phyloP scores from a whole-genome alignment of 2,113 vertebrate genomes.

The Hemichromis elongatus region DNA sequence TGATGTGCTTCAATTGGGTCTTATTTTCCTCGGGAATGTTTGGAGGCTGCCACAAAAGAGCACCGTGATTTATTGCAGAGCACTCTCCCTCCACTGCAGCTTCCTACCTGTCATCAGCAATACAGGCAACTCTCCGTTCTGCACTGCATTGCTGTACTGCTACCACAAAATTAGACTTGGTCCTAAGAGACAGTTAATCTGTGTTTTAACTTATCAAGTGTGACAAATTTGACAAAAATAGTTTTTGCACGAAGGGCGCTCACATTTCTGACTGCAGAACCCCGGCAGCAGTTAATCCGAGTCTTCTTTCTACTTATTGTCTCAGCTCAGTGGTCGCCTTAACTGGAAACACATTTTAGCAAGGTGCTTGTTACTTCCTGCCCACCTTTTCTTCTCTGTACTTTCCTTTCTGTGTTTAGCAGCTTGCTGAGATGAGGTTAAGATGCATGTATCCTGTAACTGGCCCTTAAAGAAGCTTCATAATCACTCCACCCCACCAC shows the following conservation, averaged over 20 bases:
- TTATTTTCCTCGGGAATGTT: slow-evolving; percentile 15
- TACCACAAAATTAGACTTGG: background rate
- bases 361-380: background rate
- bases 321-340: background rate
- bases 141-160: slow-evolving; percentile 49
- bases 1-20: slow-evolving; percentile 8
- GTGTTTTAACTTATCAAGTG: background rate
- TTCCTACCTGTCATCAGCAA: slow-evolving; percentile 50
- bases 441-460: background rate
- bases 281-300: background rate
- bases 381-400: background rate
- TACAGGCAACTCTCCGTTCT: slow-evolving; percentile 24
- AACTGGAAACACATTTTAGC: background rate
- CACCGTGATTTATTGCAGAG: slow-evolving; percentile 42
- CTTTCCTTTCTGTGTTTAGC: background rate
- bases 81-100: slow-evolving; percentile 47
- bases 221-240: background rate
- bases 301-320: background rate
- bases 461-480: background rate
- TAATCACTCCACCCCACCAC: background rate
- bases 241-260: background rate
- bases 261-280: background rate
- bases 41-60: slow-evolving; percentile 19
- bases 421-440: background rate
- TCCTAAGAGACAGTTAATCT: background rate